Evolutionary conservation across 2,113 vertebrate genomes (phyloP), one percentile per base, ranked within the genome.

Genomic region (Archocentrus centrarchus): DNA sequence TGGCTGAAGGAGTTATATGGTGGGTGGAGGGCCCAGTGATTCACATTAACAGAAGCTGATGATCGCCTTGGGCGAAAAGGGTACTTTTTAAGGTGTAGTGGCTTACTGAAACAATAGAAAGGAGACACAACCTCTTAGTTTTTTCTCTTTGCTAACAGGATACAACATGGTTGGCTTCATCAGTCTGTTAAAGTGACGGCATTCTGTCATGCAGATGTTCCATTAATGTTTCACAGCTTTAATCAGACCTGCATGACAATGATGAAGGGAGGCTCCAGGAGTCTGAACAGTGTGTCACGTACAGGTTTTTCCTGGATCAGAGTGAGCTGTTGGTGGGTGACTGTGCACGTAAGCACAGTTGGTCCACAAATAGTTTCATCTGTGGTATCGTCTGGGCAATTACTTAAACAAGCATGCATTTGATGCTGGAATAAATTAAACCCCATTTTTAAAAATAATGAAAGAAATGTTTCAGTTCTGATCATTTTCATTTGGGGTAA

Each of bases 121-220:
- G 20, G 14, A 6, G 79, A n/a, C 82, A 82, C 75, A 59, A 80
- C 88, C 66, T 77, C 30, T 73, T 32, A 13, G 3, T 70, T 6
- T 55, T 60, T 78, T 61, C 86, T 53, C 76, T 86, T 80, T 86
- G 57, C 59, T 68, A 83, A 85, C 63, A 35, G 66, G 44, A 53
- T 73, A 53, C 66, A n/a, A 53, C 6, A 73, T 13, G 20, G 15
- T 47, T 73, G 44, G 15, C 64, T 30, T 9, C 24, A 30, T 50
- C 1, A 10, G 2, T 70, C 24, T 50, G 41, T 30, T 70, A 70
- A 50, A 50, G 44, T 30, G 44, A 47, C 1, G 11, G 17, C 47
- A 53, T 53, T 73, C 0, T 30, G 44, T 18, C 66, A 53, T 53
- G 44, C 3, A 53, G 44, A 73, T 32, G 44, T 73, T 27, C 53